Evolutionary conservation across 2,888 invertebrate genomes (phyloP), one percentile per base, ranked within the genome.

Genomic region (Elgonia sp.): DNA sequence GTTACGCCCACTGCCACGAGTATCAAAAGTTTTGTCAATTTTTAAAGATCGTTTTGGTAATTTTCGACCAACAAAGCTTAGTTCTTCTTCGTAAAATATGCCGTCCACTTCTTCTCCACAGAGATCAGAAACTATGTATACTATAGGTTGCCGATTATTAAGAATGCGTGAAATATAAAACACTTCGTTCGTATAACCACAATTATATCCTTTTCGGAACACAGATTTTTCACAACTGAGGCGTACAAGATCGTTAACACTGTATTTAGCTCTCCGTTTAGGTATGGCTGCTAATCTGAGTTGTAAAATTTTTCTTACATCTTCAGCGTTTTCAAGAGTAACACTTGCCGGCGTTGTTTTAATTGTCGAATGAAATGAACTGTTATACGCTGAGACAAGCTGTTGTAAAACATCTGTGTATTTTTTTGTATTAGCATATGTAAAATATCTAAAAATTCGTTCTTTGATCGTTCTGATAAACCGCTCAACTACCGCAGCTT

Each of bases 351-450:
- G 75, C 10, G 29, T n/a, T 29, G 37, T 72, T 79, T 73, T 89
- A 0, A 62, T 62, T 0, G 63, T 37, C 9, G 29, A 14, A 18
- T 57, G 69, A 16, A 18, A 29, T 0, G 91, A 46, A 8, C 37
- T 37, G 90, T 86, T 8, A 90, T 81, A 81, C 1, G 21, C 73
- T 7, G 72, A 12, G 8, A 92, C 70, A 40, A 93, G 57, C 6
- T 88, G 60, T 40, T 88, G 86, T 57, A 93, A 73, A 39, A 92
- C 86, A 75, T 92, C 89, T 12, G 92, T 77, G 82, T 92, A 93
- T 16, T 53, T 20, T 69, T 69, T 69, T 46, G 40, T 16, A n/a
- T n/a, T 16, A n/a, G 1, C 10, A 20, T 87, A 53, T 10, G 87
- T 89, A n/a, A 89, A 87, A 60, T 86, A 90, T 0, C 89, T 57